Base-by-base conservation (phyloP, 2,888 invertebrate genomes). In the Boloria selene region DNA sequence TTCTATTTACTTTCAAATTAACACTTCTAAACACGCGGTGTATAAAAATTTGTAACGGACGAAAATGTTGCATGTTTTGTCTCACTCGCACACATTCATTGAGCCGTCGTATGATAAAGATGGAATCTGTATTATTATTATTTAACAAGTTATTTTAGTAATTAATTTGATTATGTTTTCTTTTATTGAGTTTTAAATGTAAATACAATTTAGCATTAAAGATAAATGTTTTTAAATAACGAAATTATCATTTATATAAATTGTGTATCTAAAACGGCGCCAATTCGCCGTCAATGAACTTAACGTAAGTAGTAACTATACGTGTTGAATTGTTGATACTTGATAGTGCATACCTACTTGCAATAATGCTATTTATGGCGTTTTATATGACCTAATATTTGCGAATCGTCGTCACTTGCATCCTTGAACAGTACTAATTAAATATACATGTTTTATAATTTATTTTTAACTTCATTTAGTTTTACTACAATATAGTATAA, bases 201-300 rank as follows among this genome's bases (percentile, higher is more conserved):
- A 17, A 26, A 58, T 60, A 26, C 4, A 13, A 17, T 7, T 31
- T 14, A 50, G 7, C 4, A 18, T 59, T 59, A 26, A 38, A 2
- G 38, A 17, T 14, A 38, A 38, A 59, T 50, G 17, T 14, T 49
- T 49, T 18, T 49, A 14, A 59, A 13, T 56, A n/a, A 56, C 18
- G n/a, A 22, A 45, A 45, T 45, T 16, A 14, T 16, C 31, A 17
- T 18, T 16, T 7, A 59, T 50, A 59, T 50, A 14, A 47, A 52
- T 58, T 58, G 17, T 63, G 58, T 38, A 22, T 61, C 51, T 62
- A 72, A 75, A 74, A 78, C 74, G 79, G 82, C 82, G 82, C 80
- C 79, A 80, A 82, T 76, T 77, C 71, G 68, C 81, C 77, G 72
- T 82, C 82, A 82, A 83, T 83, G 82, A 80, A 81, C 74, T 78